Evolutionary conservation across 1,140 invertebrate species (phyloP).

Genomic region (Anoplophora glabripennis): DNA sequence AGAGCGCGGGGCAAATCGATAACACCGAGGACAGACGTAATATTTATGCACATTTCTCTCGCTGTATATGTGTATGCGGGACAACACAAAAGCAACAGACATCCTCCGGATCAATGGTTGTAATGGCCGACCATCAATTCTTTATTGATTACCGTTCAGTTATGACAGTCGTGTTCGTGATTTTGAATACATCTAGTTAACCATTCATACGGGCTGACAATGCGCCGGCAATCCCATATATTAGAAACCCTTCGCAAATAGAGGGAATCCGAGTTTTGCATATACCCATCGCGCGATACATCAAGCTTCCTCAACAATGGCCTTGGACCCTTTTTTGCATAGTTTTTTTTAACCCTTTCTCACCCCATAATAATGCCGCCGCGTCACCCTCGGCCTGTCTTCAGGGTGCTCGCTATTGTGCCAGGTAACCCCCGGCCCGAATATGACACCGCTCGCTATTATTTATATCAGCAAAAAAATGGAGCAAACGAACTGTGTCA

Average conservation of each 20-base stretch:
- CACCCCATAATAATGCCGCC: slow-evolving; percentile 46
- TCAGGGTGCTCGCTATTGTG: slow-evolving; percentile 49
- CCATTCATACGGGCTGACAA: slow-evolving; percentile 48
- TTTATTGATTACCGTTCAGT: slow-evolving; percentile 50
- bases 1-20: too few species aligned
- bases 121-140: slow-evolving; percentile 44
- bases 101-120: slow-evolving; percentile 32
- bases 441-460: slow-evolving; percentile 48
- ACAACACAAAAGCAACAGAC: slow-evolving; percentile 20
- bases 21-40: slow-evolving; percentile 17
- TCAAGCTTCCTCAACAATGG: slow-evolving; percentile 41
- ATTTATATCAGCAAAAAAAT: slow-evolving; percentile 42
- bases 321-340: slow-evolving; percentile 48
- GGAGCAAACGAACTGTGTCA: slow-evolving; percentile 48
- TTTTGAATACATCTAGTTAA: slow-evolving; percentile 51
- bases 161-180: slow-evolving; percentile 48
- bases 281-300: slow-evolving; percentile 41
- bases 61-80: slow-evolving; percentile 26
- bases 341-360: slow-evolving; percentile 47
- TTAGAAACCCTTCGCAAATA: slow-evolving; percentile 36
- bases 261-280: slow-evolving; percentile 39
- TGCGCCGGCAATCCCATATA: slow-evolving; percentile 44
- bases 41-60: slow-evolving; percentile 40
- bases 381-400: slow-evolving; percentile 45
- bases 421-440: slow-evolving; percentile 45